These are phyloP conservation scores for Chaetodon trifasciatus DNA, from an alignment of 2,797 vertebrate species.

Conservation along the genomic window DNA sequence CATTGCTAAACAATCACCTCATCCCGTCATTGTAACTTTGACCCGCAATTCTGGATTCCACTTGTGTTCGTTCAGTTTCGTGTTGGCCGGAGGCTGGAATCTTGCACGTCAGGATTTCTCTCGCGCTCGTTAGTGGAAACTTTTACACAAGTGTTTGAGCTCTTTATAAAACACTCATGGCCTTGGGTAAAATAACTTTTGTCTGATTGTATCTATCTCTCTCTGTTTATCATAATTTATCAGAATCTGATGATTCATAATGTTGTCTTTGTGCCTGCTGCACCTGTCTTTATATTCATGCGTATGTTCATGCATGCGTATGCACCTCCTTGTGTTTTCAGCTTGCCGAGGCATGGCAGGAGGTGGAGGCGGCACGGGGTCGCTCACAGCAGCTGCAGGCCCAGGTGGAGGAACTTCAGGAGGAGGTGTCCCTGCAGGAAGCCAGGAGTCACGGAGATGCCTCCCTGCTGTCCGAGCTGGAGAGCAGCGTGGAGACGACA, in stretches of 20 bases:
- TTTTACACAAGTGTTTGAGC: not conserved
- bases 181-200: not conserved
- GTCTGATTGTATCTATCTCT: not conserved
- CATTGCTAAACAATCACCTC: slow-evolving; percentile 63
- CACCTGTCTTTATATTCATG: not conserved
- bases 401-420: slow-evolving; percentile 84
- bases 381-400: slow-evolving; percentile 81
- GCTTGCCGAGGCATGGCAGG: slow-evolving; percentile 79
- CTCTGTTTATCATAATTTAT: not conserved
- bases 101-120: slow-evolving; percentile 73
- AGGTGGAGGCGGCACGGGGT: slow-evolving; percentile 72
- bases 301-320: not conserved
- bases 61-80: slow-evolving; percentile 59
- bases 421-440: slow-evolving; percentile 81
- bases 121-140: not conserved
- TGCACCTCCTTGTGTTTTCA: slow-evolving; percentile 48
- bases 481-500: slow-evolving; percentile 75
- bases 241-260: not conserved
- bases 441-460: slow-evolving; percentile 65
- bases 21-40: slow-evolving; percentile 62
- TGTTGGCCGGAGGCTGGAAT: slow-evolving; percentile 72
- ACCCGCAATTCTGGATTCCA: slow-evolving; percentile 74
- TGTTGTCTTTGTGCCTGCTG: not conserved
- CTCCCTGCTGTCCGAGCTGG: slow-evolving; percentile 86
- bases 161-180: slow-evolving; percentile 9